phyloP scores from a whole-genome alignment of 1,140 invertebrate genomes.

The Drosophila kepulauana region DNA sequence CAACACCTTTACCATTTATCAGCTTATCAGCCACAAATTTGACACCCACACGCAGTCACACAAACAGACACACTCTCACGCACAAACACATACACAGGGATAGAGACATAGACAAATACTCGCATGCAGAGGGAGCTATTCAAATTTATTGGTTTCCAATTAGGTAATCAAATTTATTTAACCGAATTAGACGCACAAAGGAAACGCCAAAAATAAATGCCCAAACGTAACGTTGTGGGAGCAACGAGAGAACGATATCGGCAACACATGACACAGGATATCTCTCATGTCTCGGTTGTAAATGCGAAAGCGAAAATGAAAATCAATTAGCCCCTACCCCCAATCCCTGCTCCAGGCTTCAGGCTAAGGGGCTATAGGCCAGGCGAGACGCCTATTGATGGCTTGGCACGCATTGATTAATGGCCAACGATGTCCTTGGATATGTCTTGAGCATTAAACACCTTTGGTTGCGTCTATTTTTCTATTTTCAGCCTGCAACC shows the following conservation, averaged over 20 bases:
- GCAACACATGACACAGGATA: constrained; percentile 34
- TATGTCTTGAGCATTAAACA: constrained; percentile 57
- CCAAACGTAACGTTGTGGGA: constrained; percentile 12
- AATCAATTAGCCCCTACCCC: constrained; percentile 85
- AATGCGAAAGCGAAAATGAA: constrained; percentile 87
- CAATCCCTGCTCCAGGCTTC: too few species aligned
- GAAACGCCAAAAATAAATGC: constrained; percentile 64
- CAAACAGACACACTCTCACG: neutral
- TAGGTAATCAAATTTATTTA: constrained; percentile 78
- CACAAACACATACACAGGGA: neutral
- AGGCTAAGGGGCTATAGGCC: neutral
- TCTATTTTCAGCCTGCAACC: constrained; percentile 87
- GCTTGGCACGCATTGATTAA: constrained; percentile 66
- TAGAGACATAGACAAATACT: constrained; percentile 43
- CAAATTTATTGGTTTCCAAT: constrained; percentile 80
- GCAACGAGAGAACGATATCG: constrained; percentile 1
- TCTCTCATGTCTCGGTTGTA: constrained; percentile 33
- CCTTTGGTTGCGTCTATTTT: constrained; percentile 52
- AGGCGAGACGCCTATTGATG: constrained; percentile 10
- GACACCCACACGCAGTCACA: constrained; percentile 31
- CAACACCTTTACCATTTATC: constrained; percentile 44
- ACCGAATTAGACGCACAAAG: constrained; percentile 64
- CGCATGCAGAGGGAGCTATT: constrained; percentile 46
- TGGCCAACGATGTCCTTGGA: constrained; percentile 57
- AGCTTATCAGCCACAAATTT: constrained; percentile 41